Percentiles rank a stretch among this genome's conserved stretches.
phyloP scores from a whole-genome alignment of 2,888 invertebrate species.

The Epistrophe grossulariae region DNA sequence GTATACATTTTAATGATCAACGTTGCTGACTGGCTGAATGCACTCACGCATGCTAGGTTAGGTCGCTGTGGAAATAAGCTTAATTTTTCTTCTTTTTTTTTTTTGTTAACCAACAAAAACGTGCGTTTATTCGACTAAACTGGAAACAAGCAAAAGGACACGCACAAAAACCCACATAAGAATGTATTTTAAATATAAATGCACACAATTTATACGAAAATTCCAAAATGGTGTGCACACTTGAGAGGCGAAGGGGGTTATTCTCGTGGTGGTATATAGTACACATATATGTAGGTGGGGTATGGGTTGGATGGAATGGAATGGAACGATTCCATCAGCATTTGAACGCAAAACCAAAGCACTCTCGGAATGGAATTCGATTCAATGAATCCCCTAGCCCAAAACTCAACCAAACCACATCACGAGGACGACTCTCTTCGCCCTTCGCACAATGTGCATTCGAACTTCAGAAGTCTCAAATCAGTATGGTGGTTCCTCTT shows the following conservation, averaged over 20 bases:
- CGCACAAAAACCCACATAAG: slow-evolving; percentile 25
- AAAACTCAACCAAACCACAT: neutral
- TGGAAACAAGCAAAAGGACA: slow-evolving; percentile 47
- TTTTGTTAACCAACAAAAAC: slow-evolving; percentile 6
- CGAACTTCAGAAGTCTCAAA: slow-evolving; percentile 46
- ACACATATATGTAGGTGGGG: neutral
- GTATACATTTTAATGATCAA: slow-evolving; percentile 60
- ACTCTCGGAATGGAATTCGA: slow-evolving; percentile 62
- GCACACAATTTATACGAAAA: slow-evolving; percentile 53
- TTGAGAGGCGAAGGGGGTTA: neutral
- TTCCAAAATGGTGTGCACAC: slow-evolving; percentile 30
- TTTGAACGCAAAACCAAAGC: slow-evolving; percentile 64
- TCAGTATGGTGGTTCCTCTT: slow-evolving; percentile 30
- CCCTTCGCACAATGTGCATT: slow-evolving; percentile 34
- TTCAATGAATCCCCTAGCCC: slow-evolving; percentile 41
- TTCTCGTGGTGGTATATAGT: neutral
- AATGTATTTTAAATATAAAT: slow-evolving; percentile 60
- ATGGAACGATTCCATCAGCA: slow-evolving; percentile 45
- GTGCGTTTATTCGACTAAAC: slow-evolving; percentile 53
- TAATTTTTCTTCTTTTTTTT: neutral
- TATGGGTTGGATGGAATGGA: neutral
- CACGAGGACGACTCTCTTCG: slow-evolving; percentile 7
- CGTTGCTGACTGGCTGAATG: slow-evolving; percentile 38
- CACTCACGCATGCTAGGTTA: slow-evolving; percentile 45
- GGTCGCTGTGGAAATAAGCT: neutral